These are phyloP conservation scores for Trichogramma evanescens DNA, from an alignment of 2,888 invertebrate genomes.

Conservation along the genomic window DNA sequence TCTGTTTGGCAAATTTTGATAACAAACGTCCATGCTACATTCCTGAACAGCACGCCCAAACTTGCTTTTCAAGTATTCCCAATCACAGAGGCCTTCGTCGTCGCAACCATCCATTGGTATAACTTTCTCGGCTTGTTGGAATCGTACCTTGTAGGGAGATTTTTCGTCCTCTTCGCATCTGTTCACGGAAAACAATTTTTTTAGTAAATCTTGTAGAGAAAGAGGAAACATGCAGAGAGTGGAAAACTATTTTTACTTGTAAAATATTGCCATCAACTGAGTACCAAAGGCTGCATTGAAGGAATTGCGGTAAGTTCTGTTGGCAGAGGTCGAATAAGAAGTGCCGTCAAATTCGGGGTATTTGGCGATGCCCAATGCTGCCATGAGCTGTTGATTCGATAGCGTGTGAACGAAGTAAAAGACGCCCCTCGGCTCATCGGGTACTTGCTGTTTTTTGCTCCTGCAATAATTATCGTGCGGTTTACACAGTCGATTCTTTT, in stretches of 20 bases:
- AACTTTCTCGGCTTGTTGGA: constrained; percentile 65
- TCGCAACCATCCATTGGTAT: constrained; percentile 61
- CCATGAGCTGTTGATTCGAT: constrained; percentile 54
- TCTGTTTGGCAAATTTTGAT: too few species aligned
- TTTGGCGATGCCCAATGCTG: constrained; percentile 57
- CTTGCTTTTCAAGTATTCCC: constrained; percentile 58
- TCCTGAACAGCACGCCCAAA: constrained; percentile 39
- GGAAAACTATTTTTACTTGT: constrained; percentile 47
- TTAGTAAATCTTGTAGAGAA: constrained; percentile 8
- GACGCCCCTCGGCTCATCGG: constrained; percentile 42
- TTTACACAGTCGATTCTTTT: too few species aligned
- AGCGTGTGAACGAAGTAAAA: constrained; percentile 62
- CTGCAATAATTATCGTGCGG: too few species aligned
- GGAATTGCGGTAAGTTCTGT: constrained; percentile 63
- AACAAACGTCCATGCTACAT: constrained; percentile 43
- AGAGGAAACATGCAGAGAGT: neutral
- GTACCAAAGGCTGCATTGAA: constrained; percentile 62
- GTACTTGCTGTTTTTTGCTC: neutral
- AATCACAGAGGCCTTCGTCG: constrained; percentile 68
- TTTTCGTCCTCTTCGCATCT: constrained; percentile 50
- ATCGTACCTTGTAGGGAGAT: constrained; percentile 52
- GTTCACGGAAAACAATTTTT: constrained; percentile 20
- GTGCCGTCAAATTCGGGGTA: constrained; percentile 62
- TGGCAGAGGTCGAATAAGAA: constrained; percentile 53
- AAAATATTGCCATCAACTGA: constrained; percentile 67